Conservation (phyloP, 23 tunicate species). For the Trididemnum miniatum region DNA sequence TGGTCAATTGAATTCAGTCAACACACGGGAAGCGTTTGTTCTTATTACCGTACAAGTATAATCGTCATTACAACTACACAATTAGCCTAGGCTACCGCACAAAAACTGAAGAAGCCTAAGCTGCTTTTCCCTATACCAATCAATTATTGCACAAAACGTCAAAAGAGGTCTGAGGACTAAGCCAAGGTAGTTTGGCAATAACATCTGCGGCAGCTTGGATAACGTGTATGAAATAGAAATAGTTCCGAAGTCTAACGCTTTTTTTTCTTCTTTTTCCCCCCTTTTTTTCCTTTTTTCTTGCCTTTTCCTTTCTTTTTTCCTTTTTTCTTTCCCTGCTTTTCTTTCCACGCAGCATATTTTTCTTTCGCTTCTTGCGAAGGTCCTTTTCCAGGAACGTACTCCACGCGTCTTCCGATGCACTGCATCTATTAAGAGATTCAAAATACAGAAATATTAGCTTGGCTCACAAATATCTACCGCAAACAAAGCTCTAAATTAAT, state of each 20-base stretch:
- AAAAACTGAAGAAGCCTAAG: too few species aligned
- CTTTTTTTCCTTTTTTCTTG: conserved; percentile 27
- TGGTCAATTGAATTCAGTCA: too few species aligned
- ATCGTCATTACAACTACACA: too few species aligned
- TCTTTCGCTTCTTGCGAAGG: conserved; percentile 78
- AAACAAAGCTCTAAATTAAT: too few species aligned
- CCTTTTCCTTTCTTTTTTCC: conserved; percentile 3
- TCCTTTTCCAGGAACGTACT: conserved; percentile 85
- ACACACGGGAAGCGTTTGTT: too few species aligned
- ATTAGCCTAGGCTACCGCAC: too few species aligned
- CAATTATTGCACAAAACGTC: neutral
- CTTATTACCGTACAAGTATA: too few species aligned
- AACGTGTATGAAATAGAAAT: too few species aligned
- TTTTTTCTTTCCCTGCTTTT: conserved; percentile 77
- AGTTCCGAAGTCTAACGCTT: neutral
- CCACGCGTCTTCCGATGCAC: conserved; percentile 80
- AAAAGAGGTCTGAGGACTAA: neutral
- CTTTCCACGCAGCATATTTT: conserved; percentile 92
- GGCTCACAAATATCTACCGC: too few species aligned
- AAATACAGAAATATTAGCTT: too few species aligned
- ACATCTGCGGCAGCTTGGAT: neutral
- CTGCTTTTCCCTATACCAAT: neutral
- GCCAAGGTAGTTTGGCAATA: neutral
- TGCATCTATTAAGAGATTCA: conserved; percentile 26
- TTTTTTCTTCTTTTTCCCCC: conserved; percentile 43